Evolutionary conservation across 2,113 vertebrate genomes (phyloP), one percentile per base, ranked within the genome.

Genomic region (Lanius ludovicianus): DNA sequence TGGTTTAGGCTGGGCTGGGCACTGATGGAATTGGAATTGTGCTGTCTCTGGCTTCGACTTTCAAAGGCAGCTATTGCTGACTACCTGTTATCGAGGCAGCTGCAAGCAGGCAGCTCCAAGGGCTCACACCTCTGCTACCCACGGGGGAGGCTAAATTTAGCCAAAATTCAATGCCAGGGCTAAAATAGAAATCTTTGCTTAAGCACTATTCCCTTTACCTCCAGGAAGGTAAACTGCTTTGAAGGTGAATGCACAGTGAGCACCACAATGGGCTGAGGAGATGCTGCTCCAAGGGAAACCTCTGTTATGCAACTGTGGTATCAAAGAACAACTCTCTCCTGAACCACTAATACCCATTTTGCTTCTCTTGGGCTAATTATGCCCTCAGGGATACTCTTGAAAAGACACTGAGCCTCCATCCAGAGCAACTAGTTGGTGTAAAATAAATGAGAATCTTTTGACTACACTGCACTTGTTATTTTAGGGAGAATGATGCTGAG

Each of bases 291-390:
- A 76, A 89, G 57, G 74, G 73, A 87, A 94, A 76, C 35, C 55
- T 33, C 47, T 33, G 27, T 81, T 79, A 82, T 5, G 15, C 64
- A 95, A 69, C 56, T 33, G 42, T 44, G 68, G 2, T 6, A 59
- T 42, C 55, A 74, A 80, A 74, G 47, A 71, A 44, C 39, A 73
- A 53, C 30, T 83, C 81, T 53, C 70, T 68, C 64, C 60, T 73
- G n/a, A 73, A 30, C 57, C 63, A 50, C 53, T 60, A 62, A 31
- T 7, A 28, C 47, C 44, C 19, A 3, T 33, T 89, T 73, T 12
- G 41, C 11, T 92, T 84, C 81, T 90, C 63, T 76, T 50, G 55
- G 74, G 78, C 78, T 96, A 94, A 96, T 93, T 87, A 85, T n/a
- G 59, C 78, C 89, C 82, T 73, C 35, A 67, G 87, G 78, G 78